Evolutionary conservation across 2,888 invertebrate species (phyloP).

Genomic region (Sacculina carcini): DNA sequence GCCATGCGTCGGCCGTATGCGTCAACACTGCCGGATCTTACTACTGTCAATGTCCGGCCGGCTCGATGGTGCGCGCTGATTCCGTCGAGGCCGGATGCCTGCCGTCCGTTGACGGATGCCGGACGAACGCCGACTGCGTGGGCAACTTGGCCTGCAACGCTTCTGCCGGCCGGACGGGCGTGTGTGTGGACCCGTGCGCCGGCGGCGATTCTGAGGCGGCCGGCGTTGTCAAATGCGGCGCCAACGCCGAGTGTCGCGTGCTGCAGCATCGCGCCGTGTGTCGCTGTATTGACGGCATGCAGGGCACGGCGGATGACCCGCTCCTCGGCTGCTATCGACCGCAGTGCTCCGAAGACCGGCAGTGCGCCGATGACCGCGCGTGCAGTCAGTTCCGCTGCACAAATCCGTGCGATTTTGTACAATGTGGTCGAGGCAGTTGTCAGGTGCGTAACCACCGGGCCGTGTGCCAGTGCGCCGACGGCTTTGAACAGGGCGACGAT

Average conservation of each 20-base stretch:
- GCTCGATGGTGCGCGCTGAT: slow-evolving; percentile 40
- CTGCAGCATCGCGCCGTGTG: slow-evolving; percentile 43
- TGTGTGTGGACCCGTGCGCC: slow-evolving; percentile 56
- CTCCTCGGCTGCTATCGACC: slow-evolving; percentile 64
- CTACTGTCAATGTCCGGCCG: slow-evolving; percentile 47
- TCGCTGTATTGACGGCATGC: slow-evolving; percentile 46
- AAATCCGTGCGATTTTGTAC: slow-evolving; percentile 49
- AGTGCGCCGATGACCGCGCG: slow-evolving; percentile 44
- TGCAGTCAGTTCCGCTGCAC: slow-evolving; percentile 35
- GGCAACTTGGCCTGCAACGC: slow-evolving; percentile 38
- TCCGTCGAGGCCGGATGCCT: slow-evolving; percentile 35
- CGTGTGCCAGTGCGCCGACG: slow-evolving; percentile 43
- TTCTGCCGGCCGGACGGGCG: slow-evolving; percentile 17
- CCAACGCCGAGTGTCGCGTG: slow-evolving; percentile 45
- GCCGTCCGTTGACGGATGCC: slow-evolving; percentile 52
- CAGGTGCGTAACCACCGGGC: slow-evolving; percentile 40
- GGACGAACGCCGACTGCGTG: slow-evolving; percentile 41
- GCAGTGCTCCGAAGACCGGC: slow-evolving; percentile 48
- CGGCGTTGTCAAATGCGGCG: no score
- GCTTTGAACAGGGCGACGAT: slow-evolving; percentile 34
- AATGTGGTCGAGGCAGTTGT: slow-evolving; percentile 54
- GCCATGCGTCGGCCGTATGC: slow-evolving; percentile 53
- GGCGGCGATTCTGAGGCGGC: no score
- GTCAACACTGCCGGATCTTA: slow-evolving; percentile 52
- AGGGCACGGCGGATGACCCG: slow-evolving; percentile 48